phyloP scores from a whole-genome alignment of 2,888 invertebrate species.

The Leucoptera coffeella region DNA sequence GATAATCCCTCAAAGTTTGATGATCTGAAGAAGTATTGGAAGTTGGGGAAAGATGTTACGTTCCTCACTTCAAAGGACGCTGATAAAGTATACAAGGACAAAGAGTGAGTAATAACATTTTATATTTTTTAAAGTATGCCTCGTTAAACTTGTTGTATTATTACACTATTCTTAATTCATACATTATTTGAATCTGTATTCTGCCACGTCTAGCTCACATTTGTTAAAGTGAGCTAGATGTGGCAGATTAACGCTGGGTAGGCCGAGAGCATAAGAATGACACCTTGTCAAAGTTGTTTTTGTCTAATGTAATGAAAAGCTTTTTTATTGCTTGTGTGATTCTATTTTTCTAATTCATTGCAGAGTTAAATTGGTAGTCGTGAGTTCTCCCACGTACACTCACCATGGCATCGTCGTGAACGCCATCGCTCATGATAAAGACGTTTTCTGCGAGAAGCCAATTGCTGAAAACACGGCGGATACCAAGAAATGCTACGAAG shows the following conservation, averaged over 20 bases:
- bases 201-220: too few relatives aligned
- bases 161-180: too few relatives aligned
- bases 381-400: constrained; percentile 54
- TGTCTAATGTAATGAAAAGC: too few relatives aligned
- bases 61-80: constrained; percentile 42
- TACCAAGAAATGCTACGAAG: constrained; percentile 51
- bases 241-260: too few relatives aligned
- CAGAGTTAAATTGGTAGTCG: constrained; percentile 46
- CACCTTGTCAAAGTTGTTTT: too few relatives aligned
- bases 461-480: constrained; percentile 50
- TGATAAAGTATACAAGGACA: constrained; percentile 42
- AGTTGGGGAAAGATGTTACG: constrained; percentile 26
- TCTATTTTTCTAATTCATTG: constrained; percentile 3
- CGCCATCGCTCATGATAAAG: constrained; percentile 49
- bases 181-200: too few relatives aligned
- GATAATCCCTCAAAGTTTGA: constrained; percentile 32
- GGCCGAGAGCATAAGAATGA: too few relatives aligned
- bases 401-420: constrained; percentile 51
- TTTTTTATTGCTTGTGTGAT: too few relatives aligned
- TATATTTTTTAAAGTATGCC: too few relatives aligned
- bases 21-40: constrained; percentile 41
- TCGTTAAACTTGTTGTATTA: too few relatives aligned
- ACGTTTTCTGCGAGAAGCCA: constrained; percentile 66
- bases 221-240: too few relatives aligned
- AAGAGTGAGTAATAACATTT: constrained; percentile 20